Percentiles rank a stretch among this genome's conserved stretches.
These are phyloP conservation scores for Rhegmatorhina hoffmannsi DNA, from an alignment of 2,113 vertebrate species.

Conservation along the genomic window DNA sequence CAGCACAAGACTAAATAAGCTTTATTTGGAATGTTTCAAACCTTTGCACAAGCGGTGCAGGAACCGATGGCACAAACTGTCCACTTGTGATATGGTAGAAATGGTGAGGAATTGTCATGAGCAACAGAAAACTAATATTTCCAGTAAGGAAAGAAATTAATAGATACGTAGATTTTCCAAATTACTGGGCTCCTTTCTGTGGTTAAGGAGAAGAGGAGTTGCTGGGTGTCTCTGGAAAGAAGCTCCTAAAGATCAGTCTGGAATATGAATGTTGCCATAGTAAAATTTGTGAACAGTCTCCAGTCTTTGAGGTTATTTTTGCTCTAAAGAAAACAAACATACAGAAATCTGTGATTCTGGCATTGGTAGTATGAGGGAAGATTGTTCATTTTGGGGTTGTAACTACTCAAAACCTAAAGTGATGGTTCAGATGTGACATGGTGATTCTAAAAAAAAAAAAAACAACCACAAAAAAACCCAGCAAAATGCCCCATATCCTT, in stretches of 20 bases:
- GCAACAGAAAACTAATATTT: neutral
- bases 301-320: constrained; percentile 2
- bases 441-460: neutral
- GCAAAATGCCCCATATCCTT: neutral
- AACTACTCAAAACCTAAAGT: neutral
- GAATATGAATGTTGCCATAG: neutral
- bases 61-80: neutral
- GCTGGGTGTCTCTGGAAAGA: neutral
- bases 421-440: neutral
- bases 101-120: neutral
- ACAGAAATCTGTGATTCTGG: neutral
- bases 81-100: neutral
- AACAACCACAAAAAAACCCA: accelerated
- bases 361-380: neutral
- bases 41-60: neutral
- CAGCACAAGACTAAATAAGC: neutral
- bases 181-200: neutral
- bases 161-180: neutral
- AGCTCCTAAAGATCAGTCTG: neutral
- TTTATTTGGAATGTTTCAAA: neutral
- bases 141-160: neutral
- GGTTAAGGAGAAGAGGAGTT: neutral
- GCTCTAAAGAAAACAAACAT: neutral
- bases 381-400: neutral
- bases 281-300: neutral